Evolutionary conservation across 2,888 invertebrate species (phyloP), one percentile per base, ranked within the genome.

Genomic region (Epistrophe grossulariae): DNA sequence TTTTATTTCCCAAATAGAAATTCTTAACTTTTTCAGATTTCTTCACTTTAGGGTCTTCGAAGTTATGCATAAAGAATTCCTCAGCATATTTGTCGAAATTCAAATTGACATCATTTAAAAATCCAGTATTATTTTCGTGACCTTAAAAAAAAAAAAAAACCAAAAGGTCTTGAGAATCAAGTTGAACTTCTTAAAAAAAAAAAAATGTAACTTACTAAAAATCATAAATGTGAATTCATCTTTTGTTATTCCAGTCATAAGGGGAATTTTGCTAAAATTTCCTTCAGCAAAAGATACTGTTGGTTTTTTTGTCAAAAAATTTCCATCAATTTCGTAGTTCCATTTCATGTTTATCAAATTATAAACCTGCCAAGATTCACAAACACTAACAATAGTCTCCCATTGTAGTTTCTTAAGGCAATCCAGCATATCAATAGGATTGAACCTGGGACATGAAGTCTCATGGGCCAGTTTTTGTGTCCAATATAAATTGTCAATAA

Each of bases 381-480:
- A 90, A 3, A 89, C 73, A 8, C 89, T 88, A 4, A 91, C 83
- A 15, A 92, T 90, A 1, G 77, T 84, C 55, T 90, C 55, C 90
- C 90, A 91, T 40, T 81, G 80, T 8, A 90, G 79, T 5, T 89
- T 80, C 4, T 90, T 87, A 62, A 96, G 91, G 88, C 96, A 96
- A 66, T 94, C 92, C 4, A 95, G 90, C 79, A 96, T 94, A 52
- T 93, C 93, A 2, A 88, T 90, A 0, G 93, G 92, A 76, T 94
- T 91, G 70, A 94, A 92, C 50, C 94, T 93, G 7, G 95, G 94
- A 90, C 96, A 96, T 48, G 92, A 92, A 3, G 95, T 89, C 3
- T 94, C 89, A 40, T 93, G 90, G 0, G 96, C 96, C 89, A 96
- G 94, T 88, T 94, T 94, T 50, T 93, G 93, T 0, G 95, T 95